phyloP scores from a whole-genome alignment of 2,113 vertebrate genomes.

The Terrapene triunguis region DNA sequence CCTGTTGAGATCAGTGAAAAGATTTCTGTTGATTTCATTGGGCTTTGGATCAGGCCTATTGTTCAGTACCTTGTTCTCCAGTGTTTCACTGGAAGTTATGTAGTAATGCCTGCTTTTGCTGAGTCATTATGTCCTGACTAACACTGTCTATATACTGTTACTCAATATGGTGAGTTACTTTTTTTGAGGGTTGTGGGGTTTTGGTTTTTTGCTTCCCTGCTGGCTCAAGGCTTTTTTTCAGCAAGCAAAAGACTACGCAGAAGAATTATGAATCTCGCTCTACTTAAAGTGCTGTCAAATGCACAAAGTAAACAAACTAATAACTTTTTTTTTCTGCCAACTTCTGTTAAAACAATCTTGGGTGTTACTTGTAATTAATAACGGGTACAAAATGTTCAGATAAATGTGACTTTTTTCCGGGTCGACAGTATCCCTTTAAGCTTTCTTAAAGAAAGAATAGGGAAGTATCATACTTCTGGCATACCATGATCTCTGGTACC shows the following conservation, averaged over 20 bases:
- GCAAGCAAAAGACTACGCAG: not conserved
- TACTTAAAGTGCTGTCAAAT: not conserved
- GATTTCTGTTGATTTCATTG: not conserved
- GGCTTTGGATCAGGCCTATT: not conserved
- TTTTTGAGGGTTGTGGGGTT: not conserved
- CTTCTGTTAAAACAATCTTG: not conserved
- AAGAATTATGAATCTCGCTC: not conserved
- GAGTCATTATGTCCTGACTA: rapidly evolving
- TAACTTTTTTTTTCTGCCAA: not conserved
- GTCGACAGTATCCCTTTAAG: rapidly evolving
- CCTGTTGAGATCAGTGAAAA: not conserved
- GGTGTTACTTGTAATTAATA: not conserved
- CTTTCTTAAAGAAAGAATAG: not conserved
- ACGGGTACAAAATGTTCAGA: not conserved
- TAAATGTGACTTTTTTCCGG: not conserved
- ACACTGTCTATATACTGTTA: too few relatives aligned
- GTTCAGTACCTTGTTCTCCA: not conserved
- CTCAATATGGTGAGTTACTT: rapidly evolving
- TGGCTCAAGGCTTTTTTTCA: not conserved
- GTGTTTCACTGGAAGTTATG: not conserved
- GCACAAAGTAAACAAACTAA: not conserved
- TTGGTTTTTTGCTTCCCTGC: not conserved
- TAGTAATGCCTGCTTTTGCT: not conserved
- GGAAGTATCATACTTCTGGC: not conserved
- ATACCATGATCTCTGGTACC: not conserved